Percentiles rank a stretch among this genome's conserved stretches.
Evolutionary conservation across 2,797 vertebrate genomes (phyloP).

Genomic region (Ammospiza maritima): DNA sequence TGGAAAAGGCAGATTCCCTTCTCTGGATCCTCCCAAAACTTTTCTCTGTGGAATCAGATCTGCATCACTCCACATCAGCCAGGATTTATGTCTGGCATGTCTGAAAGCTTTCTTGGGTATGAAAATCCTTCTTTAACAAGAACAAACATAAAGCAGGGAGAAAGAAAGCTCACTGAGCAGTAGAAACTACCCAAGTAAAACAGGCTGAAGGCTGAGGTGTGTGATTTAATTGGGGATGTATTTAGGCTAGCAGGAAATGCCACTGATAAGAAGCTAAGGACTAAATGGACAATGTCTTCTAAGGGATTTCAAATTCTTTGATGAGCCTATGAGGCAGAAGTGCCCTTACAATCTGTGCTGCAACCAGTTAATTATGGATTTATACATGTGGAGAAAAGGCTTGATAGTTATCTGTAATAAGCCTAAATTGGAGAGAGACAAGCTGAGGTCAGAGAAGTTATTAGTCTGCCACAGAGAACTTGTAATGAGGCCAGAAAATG

Average conservation of each 20-base stretch:
- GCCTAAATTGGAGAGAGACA: conserved; percentile 15
- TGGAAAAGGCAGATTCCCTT: neutral
- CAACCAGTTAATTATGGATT: conserved; percentile 40
- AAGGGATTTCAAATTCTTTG: conserved; percentile 49
- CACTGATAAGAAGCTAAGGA: conserved; percentile 58
- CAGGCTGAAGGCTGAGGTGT: conserved; percentile 18
- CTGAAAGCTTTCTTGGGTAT: neutral
- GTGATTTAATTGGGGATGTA: conserved; percentile 48
- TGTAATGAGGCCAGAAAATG: neutral
- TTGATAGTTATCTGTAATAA: conserved; percentile 46
- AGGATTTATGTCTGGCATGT: neutral
- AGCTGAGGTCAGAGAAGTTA: conserved; percentile 37
- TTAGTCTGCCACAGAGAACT: conserved; percentile 8
- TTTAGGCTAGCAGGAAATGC: conserved; percentile 49
- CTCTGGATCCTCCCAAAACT: neutral
- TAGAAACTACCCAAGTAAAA: conserved; percentile 6
- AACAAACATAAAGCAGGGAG: neutral
- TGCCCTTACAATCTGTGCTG: neutral
- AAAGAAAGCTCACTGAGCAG: neutral
- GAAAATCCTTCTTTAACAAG: conserved; percentile 27
- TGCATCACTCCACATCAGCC: neutral
- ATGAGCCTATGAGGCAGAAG: neutral
- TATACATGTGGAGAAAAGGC: neutral
- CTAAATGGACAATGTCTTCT: conserved; percentile 40
- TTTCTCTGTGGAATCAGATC: neutral